A percentile compares a stretch with the other conserved stretches of the same genome.
Conservation (phyloP, 2,797 vertebrate genomes). For the Cuculus canorus region DNA sequence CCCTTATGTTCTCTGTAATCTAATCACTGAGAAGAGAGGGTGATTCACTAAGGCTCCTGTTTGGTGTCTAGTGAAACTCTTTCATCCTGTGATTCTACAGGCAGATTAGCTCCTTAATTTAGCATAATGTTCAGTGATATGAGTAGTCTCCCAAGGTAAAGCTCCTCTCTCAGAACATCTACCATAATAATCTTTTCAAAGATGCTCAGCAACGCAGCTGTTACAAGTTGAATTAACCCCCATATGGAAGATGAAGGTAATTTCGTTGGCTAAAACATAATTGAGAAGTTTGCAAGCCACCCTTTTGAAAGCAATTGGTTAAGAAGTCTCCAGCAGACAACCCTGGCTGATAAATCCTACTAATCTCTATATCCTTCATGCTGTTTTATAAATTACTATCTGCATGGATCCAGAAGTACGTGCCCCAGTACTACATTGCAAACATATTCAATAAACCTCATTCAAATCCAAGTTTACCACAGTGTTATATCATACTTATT, state of each 20-base stretch:
- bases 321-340: not conserved
- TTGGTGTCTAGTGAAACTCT: not conserved
- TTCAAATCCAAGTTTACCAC: not conserved
- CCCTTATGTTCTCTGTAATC: not conserved
- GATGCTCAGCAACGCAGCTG: not conserved
- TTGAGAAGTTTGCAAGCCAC: not conserved
- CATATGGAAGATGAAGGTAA: not conserved
- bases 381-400: slow-evolving; percentile 19
- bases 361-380: not conserved
- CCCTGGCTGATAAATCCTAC: not conserved
- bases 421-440: not conserved
- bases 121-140: not conserved
- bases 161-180: not conserved
- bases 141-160: not conserved
- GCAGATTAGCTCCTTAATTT: not conserved
- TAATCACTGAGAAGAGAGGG: not conserved
- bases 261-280: not conserved
- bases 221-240: not conserved
- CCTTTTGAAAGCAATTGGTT: not conserved
- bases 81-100: not conserved
- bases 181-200: not conserved
- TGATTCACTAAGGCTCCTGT: not conserved
- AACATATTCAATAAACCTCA: not conserved
- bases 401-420: not conserved
- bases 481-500: not conserved